Evolutionary conservation across 1,140 invertebrate species (phyloP), one percentile per base, ranked within the genome.

Genomic region (Leptinotarsa undecemlineata): DNA sequence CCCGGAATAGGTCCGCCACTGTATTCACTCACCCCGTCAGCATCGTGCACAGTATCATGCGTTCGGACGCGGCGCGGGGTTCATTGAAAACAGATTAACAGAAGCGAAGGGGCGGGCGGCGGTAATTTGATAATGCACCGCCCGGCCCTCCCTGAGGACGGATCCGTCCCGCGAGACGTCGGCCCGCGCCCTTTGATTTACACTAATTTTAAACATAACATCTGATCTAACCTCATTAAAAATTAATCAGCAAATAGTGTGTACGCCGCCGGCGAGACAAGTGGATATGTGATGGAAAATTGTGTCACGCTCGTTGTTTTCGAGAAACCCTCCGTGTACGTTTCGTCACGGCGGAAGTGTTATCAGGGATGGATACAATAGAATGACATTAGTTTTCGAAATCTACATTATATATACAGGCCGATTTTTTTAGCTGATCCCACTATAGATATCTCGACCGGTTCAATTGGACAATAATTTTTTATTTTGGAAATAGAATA

Each of bases 141-240:
- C 74, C 60, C 64, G 17, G 61, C 78, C 73, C 33, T 42, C 33
- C 78, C 33, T 33, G 77, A 68, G 70, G 26, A 73, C 77, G 63
- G 71, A 19, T 13, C 75, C 67, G 76, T 72, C 79, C 71, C 66
- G 63, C 75, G 73, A 71, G 76, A 76, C 76, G 26, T 78, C 71
- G 62, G 63, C 78, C 75, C 78, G 82, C 76, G 83, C 82, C 84
- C 84, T 85, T 85, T 85, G 83, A 85, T 85, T 85, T 85, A 82
- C 81, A 83, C 83, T 85, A 85, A 85, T 85, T 85, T 85, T 84
- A 85, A 85, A 85, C 83, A 85, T 84, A 84, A 83, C 84, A 85
- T 84, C 84, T 83, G 84, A 84, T 83, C 82, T 85, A 83, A 84
- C 79, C 79, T 79, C 79, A 81, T 85, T 85, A 85, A 85, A 84